These are phyloP conservation scores for Isaurus tuberculatus DNA, from an alignment of 92 coral and sea anemone species.

Conservation along the genomic window DNA sequence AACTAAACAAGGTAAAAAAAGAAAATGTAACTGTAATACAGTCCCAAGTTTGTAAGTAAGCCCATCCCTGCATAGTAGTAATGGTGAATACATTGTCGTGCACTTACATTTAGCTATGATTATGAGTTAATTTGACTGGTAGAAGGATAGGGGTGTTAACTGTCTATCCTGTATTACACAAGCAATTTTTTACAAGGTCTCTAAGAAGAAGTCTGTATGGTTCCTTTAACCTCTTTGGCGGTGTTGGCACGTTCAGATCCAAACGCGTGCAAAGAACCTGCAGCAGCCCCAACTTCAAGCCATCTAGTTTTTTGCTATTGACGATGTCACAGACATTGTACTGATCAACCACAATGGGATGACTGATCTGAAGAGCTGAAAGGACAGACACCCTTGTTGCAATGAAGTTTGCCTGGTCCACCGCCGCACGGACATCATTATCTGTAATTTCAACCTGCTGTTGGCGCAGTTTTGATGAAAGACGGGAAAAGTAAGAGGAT, in stretches of 20 bases:
- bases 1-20: not conserved
- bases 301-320: constrained; percentile 3
- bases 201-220: not conserved
- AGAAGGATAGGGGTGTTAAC: not conserved
- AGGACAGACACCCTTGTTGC: constrained; percentile 1
- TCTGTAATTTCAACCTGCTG: constrained; percentile 13
- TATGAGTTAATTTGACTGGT: not conserved
- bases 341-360: not conserved
- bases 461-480: constrained; percentile 16
- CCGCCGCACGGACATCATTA: constrained; percentile 7
- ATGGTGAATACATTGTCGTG: not conserved
- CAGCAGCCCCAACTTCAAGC: not conserved
- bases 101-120: not conserved
- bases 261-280: not conserved
- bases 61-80: not conserved
- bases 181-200: not conserved
- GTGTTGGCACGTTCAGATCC: not conserved
- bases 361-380: constrained; percentile 3
- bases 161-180: not conserved
- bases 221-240: not conserved
- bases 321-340: constrained; percentile 1
- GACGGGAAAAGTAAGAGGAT: constrained; percentile 11
- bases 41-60: not conserved
- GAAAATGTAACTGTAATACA: not conserved
- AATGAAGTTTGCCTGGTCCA: not conserved